A percentile compares a stretch with the other conserved stretches of the same genome.
Evolutionary conservation across 1,140 invertebrate species (phyloP).

Genomic region (Macrobrachium rosenbergii): DNA sequence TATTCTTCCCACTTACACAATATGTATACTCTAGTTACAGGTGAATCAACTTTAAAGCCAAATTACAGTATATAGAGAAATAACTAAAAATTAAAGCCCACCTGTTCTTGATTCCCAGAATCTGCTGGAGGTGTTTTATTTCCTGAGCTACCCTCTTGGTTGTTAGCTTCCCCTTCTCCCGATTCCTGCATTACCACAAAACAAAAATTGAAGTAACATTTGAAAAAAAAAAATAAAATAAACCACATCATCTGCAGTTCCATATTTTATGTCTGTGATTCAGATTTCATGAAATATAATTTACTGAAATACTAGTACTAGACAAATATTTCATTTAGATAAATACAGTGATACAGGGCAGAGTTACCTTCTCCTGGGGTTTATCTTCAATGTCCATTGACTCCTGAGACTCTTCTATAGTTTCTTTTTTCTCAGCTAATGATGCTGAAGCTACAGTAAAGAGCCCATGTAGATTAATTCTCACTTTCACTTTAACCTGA

Average conservation of each 20-base stretch:
- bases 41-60: too few relatives aligned
- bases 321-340: too few relatives aligned
- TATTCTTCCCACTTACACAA: too few relatives aligned
- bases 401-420: constrained; percentile 64
- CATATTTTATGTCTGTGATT: too few relatives aligned
- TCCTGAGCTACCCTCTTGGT: constrained; percentile 12
- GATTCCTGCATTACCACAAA: neutral
- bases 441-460: constrained; percentile 88
- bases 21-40: too few relatives aligned
- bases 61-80: neutral
- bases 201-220: neutral
- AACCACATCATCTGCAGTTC: too few relatives aligned
- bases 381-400: constrained; percentile 75
- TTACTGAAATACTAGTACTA: too few relatives aligned
- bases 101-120: constrained; percentile 15
- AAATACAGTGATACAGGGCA: neutral
- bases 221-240: too few relatives aligned
- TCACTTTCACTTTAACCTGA: constrained; percentile 91
- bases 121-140: constrained; percentile 22
- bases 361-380: constrained; percentile 51
- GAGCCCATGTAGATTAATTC: constrained; percentile 93
- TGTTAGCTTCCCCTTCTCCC: constrained; percentile 6
- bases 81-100: neutral
- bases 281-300: too few relatives aligned
- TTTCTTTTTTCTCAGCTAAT: constrained; percentile 83